A percentile compares a stretch with the other conserved stretches of the same genome.
Conservation (phyloP, 2,797 vertebrate species). For the Hipposideros larvatus region DNA sequence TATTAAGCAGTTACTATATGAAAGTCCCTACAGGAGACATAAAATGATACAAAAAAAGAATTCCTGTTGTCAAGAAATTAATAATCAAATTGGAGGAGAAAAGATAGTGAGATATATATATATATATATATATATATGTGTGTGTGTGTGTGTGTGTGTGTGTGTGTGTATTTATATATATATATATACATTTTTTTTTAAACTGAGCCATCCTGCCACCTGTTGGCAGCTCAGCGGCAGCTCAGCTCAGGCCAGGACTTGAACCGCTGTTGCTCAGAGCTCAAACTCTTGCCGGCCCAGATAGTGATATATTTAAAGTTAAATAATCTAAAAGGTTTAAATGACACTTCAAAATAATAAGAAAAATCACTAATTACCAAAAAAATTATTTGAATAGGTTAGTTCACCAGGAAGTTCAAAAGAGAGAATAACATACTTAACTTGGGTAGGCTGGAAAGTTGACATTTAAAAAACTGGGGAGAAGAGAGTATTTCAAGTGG, state of each 20-base stretch:
- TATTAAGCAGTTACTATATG: no score
- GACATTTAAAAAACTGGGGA: background rate
- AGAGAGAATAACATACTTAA: background rate
- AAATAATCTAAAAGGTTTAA: conserved; percentile 14
- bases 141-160: no score
- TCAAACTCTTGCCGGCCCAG: no score
- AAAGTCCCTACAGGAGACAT: background rate
- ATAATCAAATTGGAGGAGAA: background rate
- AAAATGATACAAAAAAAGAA: conserved; percentile 25
- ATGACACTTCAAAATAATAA: conserved; percentile 3
- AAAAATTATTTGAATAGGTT: background rate
- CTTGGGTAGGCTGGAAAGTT: background rate
- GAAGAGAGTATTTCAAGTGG: background rate
- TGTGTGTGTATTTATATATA: no score
- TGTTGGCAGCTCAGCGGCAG: no score
- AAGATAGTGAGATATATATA: background rate
- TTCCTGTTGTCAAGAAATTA: background rate
- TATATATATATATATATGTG: no score
- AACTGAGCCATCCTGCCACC: no score
- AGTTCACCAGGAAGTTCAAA: background rate
- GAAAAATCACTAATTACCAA: conserved; percentile 27
- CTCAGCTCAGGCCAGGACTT: no score
- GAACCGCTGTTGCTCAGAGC: no score
- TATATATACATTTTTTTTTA: no score
- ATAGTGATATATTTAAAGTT: background rate